These are phyloP conservation scores for Agrochola macilenta DNA, from an alignment of 2,888 invertebrate species.

Conservation along the genomic window DNA sequence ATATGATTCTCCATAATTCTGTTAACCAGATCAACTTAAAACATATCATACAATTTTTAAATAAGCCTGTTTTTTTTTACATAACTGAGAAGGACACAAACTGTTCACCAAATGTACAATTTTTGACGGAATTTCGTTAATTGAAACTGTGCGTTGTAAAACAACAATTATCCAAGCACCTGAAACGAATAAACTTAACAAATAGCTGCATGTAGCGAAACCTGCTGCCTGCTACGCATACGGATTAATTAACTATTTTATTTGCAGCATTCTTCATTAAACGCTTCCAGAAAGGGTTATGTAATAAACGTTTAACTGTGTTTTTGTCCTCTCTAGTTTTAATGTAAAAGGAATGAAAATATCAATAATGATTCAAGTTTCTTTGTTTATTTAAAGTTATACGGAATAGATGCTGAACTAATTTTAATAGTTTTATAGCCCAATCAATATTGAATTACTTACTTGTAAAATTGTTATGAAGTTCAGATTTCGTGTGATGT, in stretches of 20 bases:
- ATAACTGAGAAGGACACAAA: too few species aligned
- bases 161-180: background rate
- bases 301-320: background rate
- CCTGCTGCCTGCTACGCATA: background rate
- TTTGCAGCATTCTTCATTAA: constrained; percentile 21
- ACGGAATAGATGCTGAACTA: background rate
- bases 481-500: background rate
- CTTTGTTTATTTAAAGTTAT: background rate
- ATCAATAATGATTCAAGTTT: background rate
- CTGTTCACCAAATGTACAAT: too few species aligned
- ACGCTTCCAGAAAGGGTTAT: background rate
- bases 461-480: background rate
- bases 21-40: too few species aligned
- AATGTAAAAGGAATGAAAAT: background rate
- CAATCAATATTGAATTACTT: background rate
- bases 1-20: too few species aligned
- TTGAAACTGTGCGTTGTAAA: background rate
- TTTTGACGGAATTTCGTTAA: too few species aligned
- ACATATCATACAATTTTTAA: too few species aligned
- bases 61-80: too few species aligned
- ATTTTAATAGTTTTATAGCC: background rate
- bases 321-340: background rate
- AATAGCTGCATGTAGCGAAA: background rate
- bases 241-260: constrained; percentile 27
- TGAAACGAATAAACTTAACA: constrained; percentile 30